Percentiles rank a stretch among this genome's conserved stretches.
Evolutionary conservation across 2,797 vertebrate species (phyloP).

Genomic region (Melanotaenia maccullochi): DNA sequence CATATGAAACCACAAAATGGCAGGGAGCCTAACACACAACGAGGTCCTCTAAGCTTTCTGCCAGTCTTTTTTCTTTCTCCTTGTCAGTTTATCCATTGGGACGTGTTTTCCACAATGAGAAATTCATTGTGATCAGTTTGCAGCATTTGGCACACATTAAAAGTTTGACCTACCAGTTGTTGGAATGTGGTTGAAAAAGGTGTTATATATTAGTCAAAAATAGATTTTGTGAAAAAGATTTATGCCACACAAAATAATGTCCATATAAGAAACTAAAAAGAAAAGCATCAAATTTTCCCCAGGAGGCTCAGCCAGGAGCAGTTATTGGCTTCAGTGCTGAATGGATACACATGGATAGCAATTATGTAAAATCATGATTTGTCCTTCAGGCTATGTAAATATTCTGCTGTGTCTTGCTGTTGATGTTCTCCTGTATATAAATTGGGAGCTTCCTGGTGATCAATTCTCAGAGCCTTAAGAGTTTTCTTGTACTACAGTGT

Average conservation of each 20-base stretch:
- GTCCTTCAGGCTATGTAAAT: constrained; percentile 52
- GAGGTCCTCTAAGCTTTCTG: constrained; percentile 21
- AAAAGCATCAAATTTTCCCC: neutral
- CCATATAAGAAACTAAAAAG: neutral
- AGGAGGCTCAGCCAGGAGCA: constrained; percentile 20
- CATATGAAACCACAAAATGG: constrained; percentile 44
- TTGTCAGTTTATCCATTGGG: constrained; percentile 18
- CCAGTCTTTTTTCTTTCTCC: constrained; percentile 2
- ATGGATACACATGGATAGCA: constrained; percentile 44
- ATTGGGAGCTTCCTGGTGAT: constrained; percentile 28
- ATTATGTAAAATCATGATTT: constrained; percentile 62
- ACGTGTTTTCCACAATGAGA: constrained; percentile 20
- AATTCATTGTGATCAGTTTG: constrained; percentile 28
- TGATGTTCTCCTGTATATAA: constrained; percentile 47
- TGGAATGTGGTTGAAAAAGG: neutral
- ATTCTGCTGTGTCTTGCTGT: constrained; percentile 27
- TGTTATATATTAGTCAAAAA: neutral
- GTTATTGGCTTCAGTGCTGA: constrained; percentile 40
- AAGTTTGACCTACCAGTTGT: neutral
- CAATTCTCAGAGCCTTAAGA: constrained; percentile 40
- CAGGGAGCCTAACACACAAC: constrained; percentile 28
- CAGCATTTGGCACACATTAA: constrained; percentile 15
- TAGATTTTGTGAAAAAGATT: neutral
- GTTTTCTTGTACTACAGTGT: constrained; percentile 32
- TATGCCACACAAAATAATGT: neutral